Percentiles rank a stretch among this genome's conserved stretches.
Evolutionary conservation across 1,140 invertebrate genomes (phyloP).

Genomic region (Eumeta japonica): DNA sequence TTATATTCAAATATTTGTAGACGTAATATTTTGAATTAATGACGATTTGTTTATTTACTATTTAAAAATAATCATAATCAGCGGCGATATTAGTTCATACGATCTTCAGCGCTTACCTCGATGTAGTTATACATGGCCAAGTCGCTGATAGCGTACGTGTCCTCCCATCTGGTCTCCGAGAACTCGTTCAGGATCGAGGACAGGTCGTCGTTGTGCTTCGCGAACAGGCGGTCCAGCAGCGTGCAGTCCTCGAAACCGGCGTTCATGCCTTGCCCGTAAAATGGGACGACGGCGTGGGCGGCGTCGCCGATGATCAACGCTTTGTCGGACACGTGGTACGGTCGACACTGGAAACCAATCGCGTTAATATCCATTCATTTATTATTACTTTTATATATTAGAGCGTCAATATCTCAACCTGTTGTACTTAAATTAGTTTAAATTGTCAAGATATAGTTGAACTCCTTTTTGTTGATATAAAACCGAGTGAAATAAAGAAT

Average conservation of each 20-base stretch:
- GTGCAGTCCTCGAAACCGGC: constrained; percentile 96
- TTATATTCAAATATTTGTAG: no score
- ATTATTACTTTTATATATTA: no score
- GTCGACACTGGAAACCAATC: constrained; percentile 74
- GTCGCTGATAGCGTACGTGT: constrained; percentile 93
- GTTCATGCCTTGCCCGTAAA: constrained; percentile 99
- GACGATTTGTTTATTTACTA: no score
- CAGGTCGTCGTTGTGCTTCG: constrained; percentile 54
- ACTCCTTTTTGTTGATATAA: no score
- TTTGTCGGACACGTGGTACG: constrained; percentile 76
- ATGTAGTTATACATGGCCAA: constrained; percentile 82
- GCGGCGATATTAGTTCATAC: no score
- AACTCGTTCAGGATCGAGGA: constrained; percentile 67
- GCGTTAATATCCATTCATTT: no score
- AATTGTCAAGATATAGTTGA: no score
- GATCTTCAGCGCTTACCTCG: constrained; percentile 72
- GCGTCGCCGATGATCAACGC: constrained; percentile 90
- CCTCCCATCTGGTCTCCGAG: constrained; percentile 68
- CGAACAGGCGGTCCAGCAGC: constrained; percentile 78
- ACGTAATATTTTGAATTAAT: no score
- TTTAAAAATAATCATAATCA: no score
- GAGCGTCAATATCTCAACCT: no score
- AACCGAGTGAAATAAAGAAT: no score
- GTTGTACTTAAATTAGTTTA: no score
- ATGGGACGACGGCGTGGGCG: constrained; percentile 98